Evolutionary conservation across 2,888 invertebrate genomes (phyloP).

Genomic region (Antitype chi): DNA sequence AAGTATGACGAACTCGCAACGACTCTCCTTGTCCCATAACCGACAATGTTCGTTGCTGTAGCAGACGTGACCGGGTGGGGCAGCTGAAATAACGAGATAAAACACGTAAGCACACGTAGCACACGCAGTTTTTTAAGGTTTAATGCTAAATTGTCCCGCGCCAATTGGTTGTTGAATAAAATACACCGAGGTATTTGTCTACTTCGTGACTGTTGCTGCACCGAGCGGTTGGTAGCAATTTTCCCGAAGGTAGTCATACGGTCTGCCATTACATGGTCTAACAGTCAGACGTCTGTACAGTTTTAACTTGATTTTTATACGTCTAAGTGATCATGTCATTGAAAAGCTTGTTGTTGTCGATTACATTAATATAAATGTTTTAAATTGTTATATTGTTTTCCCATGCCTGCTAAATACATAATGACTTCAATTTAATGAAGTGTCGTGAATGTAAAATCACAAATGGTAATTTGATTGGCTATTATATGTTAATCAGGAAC

Average conservation of each 20-base stretch:
- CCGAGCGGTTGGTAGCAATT: conserved; percentile 77
- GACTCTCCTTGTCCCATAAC: conserved; percentile 95
- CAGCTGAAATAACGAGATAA: conserved; percentile 91
- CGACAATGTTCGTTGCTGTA: conserved; percentile 97
- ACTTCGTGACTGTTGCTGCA: conserved; percentile 70
- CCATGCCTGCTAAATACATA: conserved; percentile 70
- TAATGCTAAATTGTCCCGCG: conserved; percentile 57
- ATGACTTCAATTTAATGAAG: conserved; percentile 74
- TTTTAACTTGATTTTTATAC: conserved; percentile 73
- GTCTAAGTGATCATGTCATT: conserved; percentile 53
- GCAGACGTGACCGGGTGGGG: conserved; percentile 96
- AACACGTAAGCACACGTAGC: conserved; percentile 55
- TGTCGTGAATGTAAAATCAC: conserved; percentile 76
- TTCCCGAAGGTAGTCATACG: conserved; percentile 77
- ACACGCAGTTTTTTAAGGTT: conserved; percentile 53
- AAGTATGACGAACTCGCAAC: conserved; percentile 97
- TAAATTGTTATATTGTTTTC: conserved; percentile 67
- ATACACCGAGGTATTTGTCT: conserved; percentile 69
- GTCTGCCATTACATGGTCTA: conserved; percentile 81
- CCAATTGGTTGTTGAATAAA: conserved; percentile 71
- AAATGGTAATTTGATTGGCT: conserved; percentile 79
- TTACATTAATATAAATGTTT: conserved; percentile 56
- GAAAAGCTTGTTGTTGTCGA: conserved; percentile 29
- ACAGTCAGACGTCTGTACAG: conserved; percentile 76
- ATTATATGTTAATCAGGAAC: conserved; percentile 83